Evolutionary conservation across 1,140 invertebrate genomes (phyloP), one percentile per base, ranked within the genome.

Genomic region (Melipona quadrifasciata): DNA sequence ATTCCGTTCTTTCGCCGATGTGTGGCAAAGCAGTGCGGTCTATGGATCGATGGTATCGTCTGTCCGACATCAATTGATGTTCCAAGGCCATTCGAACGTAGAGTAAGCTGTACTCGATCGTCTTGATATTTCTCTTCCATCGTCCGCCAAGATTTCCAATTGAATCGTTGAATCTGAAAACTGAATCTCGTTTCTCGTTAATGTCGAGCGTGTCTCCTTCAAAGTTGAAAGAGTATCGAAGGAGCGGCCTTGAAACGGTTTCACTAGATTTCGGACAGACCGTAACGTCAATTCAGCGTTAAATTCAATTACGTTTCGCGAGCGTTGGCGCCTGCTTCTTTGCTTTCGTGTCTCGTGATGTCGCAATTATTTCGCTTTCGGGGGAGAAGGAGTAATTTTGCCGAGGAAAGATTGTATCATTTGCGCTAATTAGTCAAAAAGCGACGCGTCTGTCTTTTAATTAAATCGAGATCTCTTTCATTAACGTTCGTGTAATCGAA

Each of bases 241-340:
- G 1, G 17, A 72, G 51, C 27, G n/a, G 24, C 17, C 39, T 72
- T 51, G 70, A 51, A 51, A 47, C 39, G 0, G 47, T 24, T n/a
- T 72, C 16, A 2, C n/a, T 72, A 16, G 21, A 72, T 51, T 34
- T 31, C 21, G 4, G 17, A 39, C 17, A n/a, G 55, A 51, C 1
- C 24, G 5, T n/a, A 71, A 21, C 6, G 31, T 39, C 11, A 4
- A 17, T 74, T 74, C 51, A 77, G 0, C 11, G 3, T 55, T 77
- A 39, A 77, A 47, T 55, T 39, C n/a, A 55, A 10, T 82, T 75
- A 39, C 17, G 6, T 57, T 68, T 57, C 24, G 73, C n/a, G 39
- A 77, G 47, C 34, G 19, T 67, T 70, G 5, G 24, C 39, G 34
- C 16, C 17, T 39, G 81, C 65, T 83, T 78, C 21, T 51, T 83